Evolutionary conservation across 2,797 vertebrate species (phyloP).

Genomic region (Pseudomugil tenellus): DNA sequence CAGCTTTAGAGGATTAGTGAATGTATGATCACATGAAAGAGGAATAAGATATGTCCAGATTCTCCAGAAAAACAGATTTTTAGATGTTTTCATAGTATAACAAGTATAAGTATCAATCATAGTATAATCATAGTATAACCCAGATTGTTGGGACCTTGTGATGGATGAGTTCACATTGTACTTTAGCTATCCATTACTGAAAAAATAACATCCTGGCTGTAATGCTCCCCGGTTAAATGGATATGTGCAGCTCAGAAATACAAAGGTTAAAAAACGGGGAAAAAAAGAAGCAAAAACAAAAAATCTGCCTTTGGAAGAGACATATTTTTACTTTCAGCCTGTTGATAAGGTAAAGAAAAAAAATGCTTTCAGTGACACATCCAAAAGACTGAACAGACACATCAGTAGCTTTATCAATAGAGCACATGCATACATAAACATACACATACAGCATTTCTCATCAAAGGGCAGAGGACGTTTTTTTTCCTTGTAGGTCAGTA

Average conservation of each 20-base stretch:
- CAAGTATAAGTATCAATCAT: too few relatives aligned
- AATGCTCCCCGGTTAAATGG: constrained; percentile 21
- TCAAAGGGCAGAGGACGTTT: neutral
- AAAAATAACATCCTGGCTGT: constrained; percentile 29
- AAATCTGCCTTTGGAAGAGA: neutral
- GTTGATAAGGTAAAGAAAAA: constrained; percentile 20
- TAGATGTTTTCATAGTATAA: neutral
- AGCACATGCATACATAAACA: constrained; percentile 22
- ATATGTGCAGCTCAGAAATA: constrained; percentile 31
- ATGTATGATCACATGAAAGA: constrained; percentile 53
- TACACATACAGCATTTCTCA: constrained; percentile 3
- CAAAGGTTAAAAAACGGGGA: constrained; percentile 14
- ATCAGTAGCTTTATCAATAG: constrained; percentile 76
- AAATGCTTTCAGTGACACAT: constrained; percentile 29
- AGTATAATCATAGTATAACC: too few relatives aligned
- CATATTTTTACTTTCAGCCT: constrained; percentile 27
- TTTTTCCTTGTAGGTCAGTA: neutral
- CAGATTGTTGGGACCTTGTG: constrained; percentile 17
- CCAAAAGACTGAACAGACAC: constrained; percentile 49
- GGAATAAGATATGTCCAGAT: constrained; percentile 43
- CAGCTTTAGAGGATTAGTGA: constrained; percentile 78
- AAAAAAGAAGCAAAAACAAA: constrained; percentile 22
- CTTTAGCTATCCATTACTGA: constrained; percentile 15
- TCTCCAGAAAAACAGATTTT: constrained; percentile 41
- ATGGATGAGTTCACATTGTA: constrained; percentile 38